A percentile compares a stretch with the other conserved stretches of the same genome.
Evolutionary conservation across 2,888 invertebrate species (phyloP).

Genomic region (Melinaea marsaeus): DNA sequence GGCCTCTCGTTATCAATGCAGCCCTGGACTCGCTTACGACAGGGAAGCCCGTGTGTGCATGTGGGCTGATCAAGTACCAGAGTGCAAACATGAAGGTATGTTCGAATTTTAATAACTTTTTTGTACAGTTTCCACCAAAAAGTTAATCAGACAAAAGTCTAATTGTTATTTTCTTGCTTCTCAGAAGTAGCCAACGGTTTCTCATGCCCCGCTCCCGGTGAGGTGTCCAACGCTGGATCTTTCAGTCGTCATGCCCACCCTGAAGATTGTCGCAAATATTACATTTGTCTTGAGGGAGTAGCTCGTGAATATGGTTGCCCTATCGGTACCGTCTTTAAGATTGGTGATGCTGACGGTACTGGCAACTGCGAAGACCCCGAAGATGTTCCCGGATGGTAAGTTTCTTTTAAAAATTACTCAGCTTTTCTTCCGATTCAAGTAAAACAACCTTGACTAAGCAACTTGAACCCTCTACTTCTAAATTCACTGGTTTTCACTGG

Average conservation of each 20-base stretch:
- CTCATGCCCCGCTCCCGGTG: constrained; percentile 89
- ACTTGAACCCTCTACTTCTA: constrained; percentile 58
- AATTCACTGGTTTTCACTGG: constrained; percentile 59
- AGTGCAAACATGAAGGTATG: constrained; percentile 92
- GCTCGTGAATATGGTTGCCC: constrained; percentile 97
- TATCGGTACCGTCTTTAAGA: constrained; percentile 96
- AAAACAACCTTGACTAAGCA: constrained; percentile 51
- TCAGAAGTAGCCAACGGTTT: constrained; percentile 95
- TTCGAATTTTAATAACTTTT: constrained; percentile 17
- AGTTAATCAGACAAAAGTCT: not conserved
- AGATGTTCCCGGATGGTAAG: constrained; percentile 94
- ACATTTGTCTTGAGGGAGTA: constrained; percentile 93
- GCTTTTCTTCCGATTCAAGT: constrained; percentile 52
- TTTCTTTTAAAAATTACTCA: constrained; percentile 12
- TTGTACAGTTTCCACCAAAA: not conserved
- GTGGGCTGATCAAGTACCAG: constrained; percentile 97
- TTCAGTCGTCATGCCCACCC: constrained; percentile 97
- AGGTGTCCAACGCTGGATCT: constrained; percentile 88
- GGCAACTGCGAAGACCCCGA: constrained; percentile 97
- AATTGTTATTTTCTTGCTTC: constrained; percentile 35
- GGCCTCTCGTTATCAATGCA: constrained; percentile 95
- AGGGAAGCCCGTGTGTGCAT: constrained; percentile 95
- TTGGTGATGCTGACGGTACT: constrained; percentile 92
- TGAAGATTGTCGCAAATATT: constrained; percentile 96
- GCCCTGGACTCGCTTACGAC: constrained; percentile 96